Evolutionary conservation across 1,140 invertebrate species (phyloP), one percentile per base, ranked within the genome.

Genomic region (Habropoda laboriosa): DNA sequence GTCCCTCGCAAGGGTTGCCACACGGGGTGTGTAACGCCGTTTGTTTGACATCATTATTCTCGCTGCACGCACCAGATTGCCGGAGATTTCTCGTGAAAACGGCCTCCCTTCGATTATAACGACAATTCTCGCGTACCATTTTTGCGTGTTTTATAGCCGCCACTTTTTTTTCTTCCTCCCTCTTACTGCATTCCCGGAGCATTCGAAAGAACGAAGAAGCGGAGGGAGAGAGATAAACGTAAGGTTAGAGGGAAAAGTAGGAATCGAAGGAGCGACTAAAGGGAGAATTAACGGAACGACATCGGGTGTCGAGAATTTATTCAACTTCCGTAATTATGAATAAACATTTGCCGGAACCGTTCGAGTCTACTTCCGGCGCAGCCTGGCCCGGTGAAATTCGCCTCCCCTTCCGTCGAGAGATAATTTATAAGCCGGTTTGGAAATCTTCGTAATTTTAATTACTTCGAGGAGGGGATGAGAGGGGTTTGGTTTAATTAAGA

Each of bases 1-100:
- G 73, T 61, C 75, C 61, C 53, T 86, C 60, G 82, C 87, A 90
- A 91, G 89, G 88, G 89, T 91, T 90, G 83, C 82, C 86, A 81
- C 42, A 13, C 13, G 16, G 82, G 84, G 79, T 82, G 81, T 72
- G 80, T 71, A n/a, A 83, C 72, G 75, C 81, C 82, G 83, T 89
- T 89, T 90, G 87, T 91, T 91, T 91, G 89, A 91, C 88, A 91
- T 93, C 87, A 89, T 92, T 90, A 92, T 91, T 91, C 83, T 80
- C 35, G 79, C 49, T 71, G 51, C 53, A 49, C 60, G 72, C 76
- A 76, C 76, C 80, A 78, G 79, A 72, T 80, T 85, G 71, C 32
- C 63, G 27, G 81, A 83, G 84, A 86, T 88, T 88, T 81, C 82
- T 58, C 82, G 80, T 85, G 72, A 82, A 88, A 90, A 86, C 86